phyloP scores from a whole-genome alignment of 2,797 vertebrate genomes.

The Chromis chromis region DNA sequence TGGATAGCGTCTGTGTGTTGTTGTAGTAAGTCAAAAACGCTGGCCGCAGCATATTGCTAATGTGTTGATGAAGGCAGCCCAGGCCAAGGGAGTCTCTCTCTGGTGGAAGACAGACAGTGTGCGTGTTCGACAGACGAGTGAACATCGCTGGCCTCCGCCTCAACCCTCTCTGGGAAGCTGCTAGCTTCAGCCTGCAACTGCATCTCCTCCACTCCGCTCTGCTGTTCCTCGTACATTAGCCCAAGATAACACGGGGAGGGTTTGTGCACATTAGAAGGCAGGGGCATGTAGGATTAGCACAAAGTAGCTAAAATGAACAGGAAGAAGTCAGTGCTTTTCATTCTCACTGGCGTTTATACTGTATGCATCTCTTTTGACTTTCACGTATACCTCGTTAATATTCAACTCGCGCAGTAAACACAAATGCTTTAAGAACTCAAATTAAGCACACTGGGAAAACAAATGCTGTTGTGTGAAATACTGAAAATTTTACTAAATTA shows the following conservation, averaged over 20 bases:
- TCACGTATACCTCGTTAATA: constrained; percentile 1
- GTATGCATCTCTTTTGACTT: background rate
- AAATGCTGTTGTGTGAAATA: constrained; percentile 8
- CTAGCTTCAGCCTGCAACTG: constrained; percentile 64
- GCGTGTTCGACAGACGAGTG: constrained; percentile 78
- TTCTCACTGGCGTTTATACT: background rate
- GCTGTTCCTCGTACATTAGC: constrained; percentile 59
- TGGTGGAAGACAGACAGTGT: constrained; percentile 73
- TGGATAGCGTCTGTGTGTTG: constrained; percentile 55
- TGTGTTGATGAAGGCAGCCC: constrained; percentile 78
- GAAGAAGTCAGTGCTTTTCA: constrained; percentile 10
- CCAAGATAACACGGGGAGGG: constrained; percentile 57
- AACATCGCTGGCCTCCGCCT: constrained; percentile 78
- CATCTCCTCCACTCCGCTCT: constrained; percentile 64
- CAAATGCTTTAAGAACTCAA: constrained; percentile 4
- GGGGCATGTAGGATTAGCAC: constrained; percentile 57
- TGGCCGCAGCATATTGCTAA: constrained; percentile 76
- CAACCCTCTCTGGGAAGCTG: constrained; percentile 83
- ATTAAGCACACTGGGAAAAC: background rate
- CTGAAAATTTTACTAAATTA: constrained; percentile 17
- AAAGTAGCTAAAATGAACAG: constrained; percentile 32
- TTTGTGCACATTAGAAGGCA: constrained; percentile 64
- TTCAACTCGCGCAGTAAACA: constrained; percentile 9
- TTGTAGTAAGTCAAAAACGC: constrained; percentile 68
- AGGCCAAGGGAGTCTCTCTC: constrained; percentile 71